A percentile compares a stretch with the other conserved stretches of the same genome.
These are phyloP conservation scores for Perodicticus potto DNA, from an alignment of 2,797 vertebrate genomes.

Conservation along the genomic window DNA sequence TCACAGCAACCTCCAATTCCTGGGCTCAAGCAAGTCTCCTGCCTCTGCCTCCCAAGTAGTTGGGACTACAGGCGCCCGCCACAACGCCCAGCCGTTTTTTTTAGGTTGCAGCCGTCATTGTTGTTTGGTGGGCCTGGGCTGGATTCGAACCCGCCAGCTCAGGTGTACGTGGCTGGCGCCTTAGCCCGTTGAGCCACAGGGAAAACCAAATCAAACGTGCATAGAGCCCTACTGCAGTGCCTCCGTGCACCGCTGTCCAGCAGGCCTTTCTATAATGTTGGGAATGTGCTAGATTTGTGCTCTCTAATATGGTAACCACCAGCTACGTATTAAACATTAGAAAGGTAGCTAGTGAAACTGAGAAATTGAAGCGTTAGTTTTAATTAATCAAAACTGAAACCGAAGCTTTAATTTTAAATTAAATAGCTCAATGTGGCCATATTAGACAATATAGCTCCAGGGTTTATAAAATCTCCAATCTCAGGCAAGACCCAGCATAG, in stretches of 20 bases:
- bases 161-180: too few relatives aligned
- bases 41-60: too few relatives aligned
- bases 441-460: neutral
- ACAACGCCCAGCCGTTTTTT: too few relatives aligned
- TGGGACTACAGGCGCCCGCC: too few relatives aligned
- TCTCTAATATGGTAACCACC: neutral
- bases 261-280: neutral
- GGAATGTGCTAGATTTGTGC: neutral
- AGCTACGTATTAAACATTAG: neutral
- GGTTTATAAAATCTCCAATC: neutral
- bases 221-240: neutral
- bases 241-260: neutral
- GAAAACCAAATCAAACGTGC: neutral
- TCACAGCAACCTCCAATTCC: too few relatives aligned
- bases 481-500: neutral
- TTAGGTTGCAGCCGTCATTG: too few relatives aligned
- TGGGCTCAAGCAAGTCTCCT: too few relatives aligned
- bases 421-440: neutral
- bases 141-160: too few relatives aligned
- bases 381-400: conserved; percentile 3
- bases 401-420: conserved; percentile 10
- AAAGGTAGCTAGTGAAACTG: neutral
- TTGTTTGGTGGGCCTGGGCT: too few relatives aligned
- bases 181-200: too few relatives aligned
- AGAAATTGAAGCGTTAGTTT: neutral